Percentiles rank a stretch among this genome's conserved stretches.
Conservation (phyloP, 2,797 vertebrate species). For the Sphaeramia orbicularis region DNA sequence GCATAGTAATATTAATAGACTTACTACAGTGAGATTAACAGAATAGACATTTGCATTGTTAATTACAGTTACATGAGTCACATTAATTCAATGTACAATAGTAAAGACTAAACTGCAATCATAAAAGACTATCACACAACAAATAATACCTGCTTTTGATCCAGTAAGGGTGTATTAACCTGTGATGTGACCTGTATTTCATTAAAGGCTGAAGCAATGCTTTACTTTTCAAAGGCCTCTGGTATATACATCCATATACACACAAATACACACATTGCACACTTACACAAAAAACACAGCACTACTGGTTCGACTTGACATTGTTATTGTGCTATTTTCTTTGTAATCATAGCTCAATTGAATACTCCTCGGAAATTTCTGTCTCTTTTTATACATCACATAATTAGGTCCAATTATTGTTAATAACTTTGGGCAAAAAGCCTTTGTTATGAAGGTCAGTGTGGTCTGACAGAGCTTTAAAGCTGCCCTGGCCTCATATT, state of each 20-base stretch:
- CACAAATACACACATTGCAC: neutral
- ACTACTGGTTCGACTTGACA: constrained; percentile 64
- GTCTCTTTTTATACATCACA: constrained; percentile 69
- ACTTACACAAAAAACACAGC: constrained; percentile 10
- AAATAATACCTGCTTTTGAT: too few species aligned
- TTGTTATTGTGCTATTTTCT: constrained; percentile 59
- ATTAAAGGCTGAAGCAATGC: neutral
- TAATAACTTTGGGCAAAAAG: constrained; percentile 72
- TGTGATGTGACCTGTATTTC: constrained; percentile 5
- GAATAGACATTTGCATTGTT: too few species aligned
- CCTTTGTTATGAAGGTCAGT: constrained; percentile 78
- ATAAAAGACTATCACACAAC: too few species aligned
- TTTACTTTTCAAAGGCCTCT: constrained; percentile 12
- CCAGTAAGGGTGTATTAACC: too few species aligned
- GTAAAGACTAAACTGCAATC: too few species aligned
- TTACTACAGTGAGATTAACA: too few species aligned
- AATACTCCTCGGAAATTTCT: constrained; percentile 70
- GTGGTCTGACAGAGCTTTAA: constrained; percentile 71
- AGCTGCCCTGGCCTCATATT: constrained; percentile 57
- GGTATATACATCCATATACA: constrained; percentile 17
- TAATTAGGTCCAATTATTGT: constrained; percentile 80
- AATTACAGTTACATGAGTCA: too few species aligned
- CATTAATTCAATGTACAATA: too few species aligned
- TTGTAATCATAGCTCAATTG: constrained; percentile 60
- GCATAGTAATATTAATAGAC: too few species aligned